Evolutionary conservation across 1,140 invertebrate genomes (phyloP).

Genomic region (Procambarus clarkii): DNA sequence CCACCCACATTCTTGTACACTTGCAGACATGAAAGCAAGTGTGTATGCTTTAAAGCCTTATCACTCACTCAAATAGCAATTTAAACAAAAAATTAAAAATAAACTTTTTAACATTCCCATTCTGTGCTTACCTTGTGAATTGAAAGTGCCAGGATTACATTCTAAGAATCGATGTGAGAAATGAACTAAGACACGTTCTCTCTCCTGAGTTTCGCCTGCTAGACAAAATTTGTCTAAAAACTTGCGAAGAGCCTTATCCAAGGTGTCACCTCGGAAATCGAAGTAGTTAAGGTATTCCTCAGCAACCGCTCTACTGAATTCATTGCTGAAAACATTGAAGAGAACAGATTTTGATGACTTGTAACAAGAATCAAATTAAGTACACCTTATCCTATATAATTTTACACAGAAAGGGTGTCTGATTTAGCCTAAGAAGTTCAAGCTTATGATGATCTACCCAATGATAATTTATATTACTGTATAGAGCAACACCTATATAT

Average conservation of each 20-base stretch:
- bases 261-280: slow-evolving; percentile 88
- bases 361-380: too few relatives aligned
- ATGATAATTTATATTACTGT: too few relatives aligned
- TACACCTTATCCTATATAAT: too few relatives aligned
- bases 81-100: background rate
- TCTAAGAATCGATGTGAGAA: slow-evolving; percentile 97
- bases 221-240: slow-evolving; percentile 96
- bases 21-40: too few relatives aligned
- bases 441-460: too few relatives aligned
- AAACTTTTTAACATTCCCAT: background rate
- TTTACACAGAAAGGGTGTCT: too few relatives aligned
- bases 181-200: slow-evolving; percentile 96
- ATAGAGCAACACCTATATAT: too few relatives aligned
- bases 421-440: too few relatives aligned
- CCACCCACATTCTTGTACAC: too few relatives aligned
- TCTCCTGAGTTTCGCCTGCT: slow-evolving; percentile 96
- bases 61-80: background rate
- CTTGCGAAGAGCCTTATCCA: slow-evolving; percentile 94
- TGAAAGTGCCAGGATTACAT: slow-evolving; percentile 95
- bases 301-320: slow-evolving; percentile 95
- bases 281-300: slow-evolving; percentile 98
- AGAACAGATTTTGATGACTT: background rate
- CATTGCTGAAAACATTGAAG: slow-evolving; percentile 85
- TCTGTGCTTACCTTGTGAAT: slow-evolving; percentile 87
- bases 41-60: too few relatives aligned